These are phyloP conservation scores for Mus pahari DNA, from an alignment of 2,113 vertebrate species.

Conservation along the genomic window DNA sequence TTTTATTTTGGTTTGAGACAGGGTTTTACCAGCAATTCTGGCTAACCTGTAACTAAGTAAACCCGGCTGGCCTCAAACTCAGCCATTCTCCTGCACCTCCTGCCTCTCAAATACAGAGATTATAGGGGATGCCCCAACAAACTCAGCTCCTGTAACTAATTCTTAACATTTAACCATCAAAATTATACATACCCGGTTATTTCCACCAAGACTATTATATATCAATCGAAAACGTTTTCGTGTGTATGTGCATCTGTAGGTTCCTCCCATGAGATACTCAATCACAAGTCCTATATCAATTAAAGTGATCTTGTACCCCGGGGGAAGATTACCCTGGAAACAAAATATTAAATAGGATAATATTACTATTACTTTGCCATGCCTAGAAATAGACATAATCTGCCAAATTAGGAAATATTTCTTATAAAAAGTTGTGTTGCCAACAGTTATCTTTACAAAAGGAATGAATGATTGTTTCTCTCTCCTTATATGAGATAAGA, in stretches of 20 bases:
- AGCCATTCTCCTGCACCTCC: neutral
- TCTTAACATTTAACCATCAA: neutral
- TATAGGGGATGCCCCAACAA: neutral
- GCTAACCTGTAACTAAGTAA: neutral
- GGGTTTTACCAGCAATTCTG: neutral
- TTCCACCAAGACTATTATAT: slow-evolving; percentile 98
- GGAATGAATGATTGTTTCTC: neutral
- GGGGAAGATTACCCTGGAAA: slow-evolving; percentile 96
- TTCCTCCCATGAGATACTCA: slow-evolving; percentile 98
- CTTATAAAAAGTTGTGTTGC: neutral
- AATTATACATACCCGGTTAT: slow-evolving; percentile 90
- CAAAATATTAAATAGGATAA: slow-evolving; percentile 49
- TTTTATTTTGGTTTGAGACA: neutral
- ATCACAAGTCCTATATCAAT: slow-evolving; percentile 98
- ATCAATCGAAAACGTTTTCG: slow-evolving; percentile 97
- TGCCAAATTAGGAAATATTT: slow-evolving; percentile 49
- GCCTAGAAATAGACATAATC: neutral
- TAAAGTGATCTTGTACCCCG: slow-evolving; percentile 98
- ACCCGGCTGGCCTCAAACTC: neutral
- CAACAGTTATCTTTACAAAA: slow-evolving; percentile 34
- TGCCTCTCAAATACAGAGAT: neutral
- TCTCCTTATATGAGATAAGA: neutral
- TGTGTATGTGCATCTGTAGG: slow-evolving; percentile 98
- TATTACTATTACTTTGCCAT: slow-evolving; percentile 32
- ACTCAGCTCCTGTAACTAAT: neutral